Conservation (phyloP, 1,140 invertebrate genomes). For the Pachypeltis micranthus region DNA sequence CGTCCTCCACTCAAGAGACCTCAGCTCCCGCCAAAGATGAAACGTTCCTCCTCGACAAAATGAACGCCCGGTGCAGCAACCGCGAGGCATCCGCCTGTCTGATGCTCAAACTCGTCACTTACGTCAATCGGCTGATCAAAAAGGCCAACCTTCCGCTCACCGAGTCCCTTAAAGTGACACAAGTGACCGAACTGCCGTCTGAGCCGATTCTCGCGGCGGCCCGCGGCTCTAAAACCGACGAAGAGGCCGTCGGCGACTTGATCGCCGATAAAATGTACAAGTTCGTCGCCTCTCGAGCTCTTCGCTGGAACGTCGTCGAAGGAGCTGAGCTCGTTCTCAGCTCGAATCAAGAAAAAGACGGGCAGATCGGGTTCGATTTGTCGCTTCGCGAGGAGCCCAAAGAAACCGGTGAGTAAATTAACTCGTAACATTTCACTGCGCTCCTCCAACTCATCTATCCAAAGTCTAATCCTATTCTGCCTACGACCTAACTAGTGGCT, state of each 20-base stretch:
- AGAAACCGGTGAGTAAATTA: slow-evolving; percentile 18
- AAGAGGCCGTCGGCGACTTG: slow-evolving; percentile 54
- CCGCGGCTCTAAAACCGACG: slow-evolving; percentile 39
- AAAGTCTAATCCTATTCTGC: no score
- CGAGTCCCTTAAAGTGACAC: slow-evolving; percentile 61
- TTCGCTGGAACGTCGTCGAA: slow-evolving; percentile 55
- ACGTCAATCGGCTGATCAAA: slow-evolving; percentile 66
- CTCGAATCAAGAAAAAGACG: slow-evolving; percentile 51
- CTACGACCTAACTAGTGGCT: no score
- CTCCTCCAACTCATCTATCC: no score
- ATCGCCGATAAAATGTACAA: slow-evolving; percentile 58
- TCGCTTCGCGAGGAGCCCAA: slow-evolving; percentile 37
- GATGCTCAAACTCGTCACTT: slow-evolving; percentile 63
- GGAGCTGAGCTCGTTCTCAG: slow-evolving; percentile 63
- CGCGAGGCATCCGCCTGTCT: slow-evolving; percentile 64
- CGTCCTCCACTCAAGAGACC: neutral
- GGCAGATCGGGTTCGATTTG: slow-evolving; percentile 56
- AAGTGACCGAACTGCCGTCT: slow-evolving; percentile 37
- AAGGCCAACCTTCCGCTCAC: slow-evolving; percentile 60
- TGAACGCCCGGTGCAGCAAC: slow-evolving; percentile 60
- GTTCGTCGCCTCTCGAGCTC: slow-evolving; percentile 55
- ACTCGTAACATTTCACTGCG: no score
- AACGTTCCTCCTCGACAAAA: slow-evolving; percentile 54
- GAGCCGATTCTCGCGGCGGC: slow-evolving; percentile 24
- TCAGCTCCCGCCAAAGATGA: slow-evolving; percentile 36